phyloP scores from a whole-genome alignment of 92 coral and sea anemone species.

The Epizoanthus illoricatus region DNA sequence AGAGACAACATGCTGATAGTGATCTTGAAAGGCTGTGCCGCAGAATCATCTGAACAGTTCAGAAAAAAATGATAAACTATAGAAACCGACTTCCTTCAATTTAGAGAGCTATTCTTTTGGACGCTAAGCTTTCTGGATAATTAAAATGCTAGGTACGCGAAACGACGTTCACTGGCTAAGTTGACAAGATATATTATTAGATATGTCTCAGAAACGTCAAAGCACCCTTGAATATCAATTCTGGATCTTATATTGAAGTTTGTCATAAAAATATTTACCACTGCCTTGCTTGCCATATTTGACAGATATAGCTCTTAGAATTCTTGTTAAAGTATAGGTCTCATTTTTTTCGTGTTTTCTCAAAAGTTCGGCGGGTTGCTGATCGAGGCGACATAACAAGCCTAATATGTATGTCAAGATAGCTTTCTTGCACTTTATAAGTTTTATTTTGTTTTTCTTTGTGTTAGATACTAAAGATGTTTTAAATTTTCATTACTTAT shows the following conservation, averaged over 20 bases:
- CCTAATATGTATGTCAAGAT: no score
- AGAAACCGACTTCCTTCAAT: neutral
- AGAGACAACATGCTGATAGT: neutral
- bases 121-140: neutral
- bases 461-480: neutral
- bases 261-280: neutral
- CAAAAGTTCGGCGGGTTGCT: no score
- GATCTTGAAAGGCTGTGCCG: slow-evolving; percentile 22
- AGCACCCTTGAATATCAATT: neutral
- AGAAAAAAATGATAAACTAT: neutral
- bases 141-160: neutral
- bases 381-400: no score
- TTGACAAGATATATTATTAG: neutral
- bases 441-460: neutral
- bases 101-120: neutral
- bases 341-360: no score
- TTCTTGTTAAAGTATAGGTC: no score
- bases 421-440: no score
- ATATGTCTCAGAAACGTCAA: neutral
- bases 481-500: neutral
- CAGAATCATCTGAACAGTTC: neutral
- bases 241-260: neutral
- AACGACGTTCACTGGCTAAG: neutral
- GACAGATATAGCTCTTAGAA: no score
- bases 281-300: no score